Evolutionary conservation across 2,113 vertebrate species (phyloP).

Genomic region (Dicerorhinus sumatrensis): DNA sequence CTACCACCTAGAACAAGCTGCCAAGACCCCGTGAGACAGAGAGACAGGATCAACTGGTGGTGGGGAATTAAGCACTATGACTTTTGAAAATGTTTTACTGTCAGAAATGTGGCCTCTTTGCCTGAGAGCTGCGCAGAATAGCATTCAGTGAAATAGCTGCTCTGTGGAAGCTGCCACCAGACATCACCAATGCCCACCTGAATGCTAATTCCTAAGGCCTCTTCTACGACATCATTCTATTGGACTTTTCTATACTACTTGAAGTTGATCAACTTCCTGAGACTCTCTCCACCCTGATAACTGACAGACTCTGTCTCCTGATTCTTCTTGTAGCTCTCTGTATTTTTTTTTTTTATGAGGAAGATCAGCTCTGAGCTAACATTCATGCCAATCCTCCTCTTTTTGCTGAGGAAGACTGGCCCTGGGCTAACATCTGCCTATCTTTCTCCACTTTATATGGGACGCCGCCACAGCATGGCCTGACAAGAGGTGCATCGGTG

Average conservation of each 20-base stretch:
- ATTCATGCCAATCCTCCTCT: too few relatives aligned
- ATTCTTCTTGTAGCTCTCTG: background rate
- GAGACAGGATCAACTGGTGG: background rate
- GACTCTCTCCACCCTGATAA: background rate
- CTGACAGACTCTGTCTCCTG: background rate
- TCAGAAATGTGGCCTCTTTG: background rate
- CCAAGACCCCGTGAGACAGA: background rate
- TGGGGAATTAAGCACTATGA: background rate
- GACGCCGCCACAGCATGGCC: too few relatives aligned
- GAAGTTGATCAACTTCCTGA: background rate
- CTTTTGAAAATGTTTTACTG: background rate
- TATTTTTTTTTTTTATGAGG: background rate
- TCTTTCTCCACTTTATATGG: too few relatives aligned
- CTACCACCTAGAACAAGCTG: rapidly evolving
- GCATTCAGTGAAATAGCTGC: background rate
- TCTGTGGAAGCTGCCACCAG: background rate
- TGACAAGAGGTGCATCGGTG: too few relatives aligned
- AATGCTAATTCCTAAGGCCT: background rate
- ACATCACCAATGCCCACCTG: background rate
- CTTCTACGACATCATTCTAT: background rate
- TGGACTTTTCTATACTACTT: background rate
- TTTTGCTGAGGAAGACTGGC: too few relatives aligned
- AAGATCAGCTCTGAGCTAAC: too few relatives aligned
- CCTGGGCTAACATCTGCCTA: too few relatives aligned
- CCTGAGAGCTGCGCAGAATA: background rate